Evolutionary conservation across 2,888 invertebrate genomes (phyloP).

Genomic region (Leptinotarsa rubiginosa): DNA sequence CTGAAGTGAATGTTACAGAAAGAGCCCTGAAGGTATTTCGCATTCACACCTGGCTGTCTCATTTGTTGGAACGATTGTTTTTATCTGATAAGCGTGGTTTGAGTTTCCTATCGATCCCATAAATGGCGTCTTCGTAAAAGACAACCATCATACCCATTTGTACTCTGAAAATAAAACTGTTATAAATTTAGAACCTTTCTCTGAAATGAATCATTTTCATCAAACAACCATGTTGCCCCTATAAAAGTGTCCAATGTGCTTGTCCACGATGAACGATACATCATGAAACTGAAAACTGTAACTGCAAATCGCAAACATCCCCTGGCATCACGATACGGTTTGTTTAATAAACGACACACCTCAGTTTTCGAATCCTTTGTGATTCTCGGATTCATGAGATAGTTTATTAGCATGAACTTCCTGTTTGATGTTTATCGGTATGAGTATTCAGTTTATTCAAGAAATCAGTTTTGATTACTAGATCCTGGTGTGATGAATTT

Average conservation of each 20-base stretch:
- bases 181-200: too few relatives aligned
- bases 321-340: neutral
- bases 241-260: neutral
- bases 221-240: neutral
- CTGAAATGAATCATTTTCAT: too few relatives aligned
- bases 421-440: neutral
- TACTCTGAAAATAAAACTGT: too few relatives aligned
- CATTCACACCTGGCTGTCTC: too few relatives aligned
- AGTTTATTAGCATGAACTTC: conserved; percentile 1
- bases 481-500: too few relatives aligned
- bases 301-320: neutral
- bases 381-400: neutral
- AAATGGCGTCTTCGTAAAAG: too few relatives aligned
- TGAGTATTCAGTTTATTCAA: neutral
- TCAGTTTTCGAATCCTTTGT: neutral
- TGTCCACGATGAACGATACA: neutral
- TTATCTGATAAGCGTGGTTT: too few relatives aligned
- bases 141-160: too few relatives aligned
- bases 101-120: too few relatives aligned
- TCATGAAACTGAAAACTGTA: neutral
- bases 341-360: conserved; percentile 4
- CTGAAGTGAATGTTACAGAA: too few relatives aligned
- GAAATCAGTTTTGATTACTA: neutral
- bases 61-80: too few relatives aligned
- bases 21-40: too few relatives aligned